Conservation (phyloP, 2,888 invertebrate genomes). For the Dermolepida albohirtum region DNA sequence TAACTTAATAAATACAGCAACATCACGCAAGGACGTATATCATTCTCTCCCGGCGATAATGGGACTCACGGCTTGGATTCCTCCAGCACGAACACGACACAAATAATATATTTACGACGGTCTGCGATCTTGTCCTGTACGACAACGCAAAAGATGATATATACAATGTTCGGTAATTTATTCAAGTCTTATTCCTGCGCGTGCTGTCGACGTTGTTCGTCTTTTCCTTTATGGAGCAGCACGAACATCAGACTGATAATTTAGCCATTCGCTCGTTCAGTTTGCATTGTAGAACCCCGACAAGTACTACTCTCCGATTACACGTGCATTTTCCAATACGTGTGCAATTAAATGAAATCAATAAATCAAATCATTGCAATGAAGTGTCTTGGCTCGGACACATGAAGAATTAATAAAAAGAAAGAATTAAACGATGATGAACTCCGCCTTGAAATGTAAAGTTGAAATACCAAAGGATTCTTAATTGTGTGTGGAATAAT, state of each 20-base stretch:
- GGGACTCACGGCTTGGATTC: background rate
- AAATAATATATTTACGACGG: conserved; percentile 10
- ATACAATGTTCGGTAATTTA: conserved; percentile 27
- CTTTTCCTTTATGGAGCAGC: conserved; percentile 5
- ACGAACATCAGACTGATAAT: conserved; percentile 14
- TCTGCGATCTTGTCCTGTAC: conserved; percentile 4
- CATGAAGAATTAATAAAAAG: conserved; percentile 15
- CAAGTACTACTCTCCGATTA: conserved; percentile 9
- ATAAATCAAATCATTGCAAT: conserved; percentile 26
- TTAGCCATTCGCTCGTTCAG: conserved; percentile 14
- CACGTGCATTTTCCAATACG: conserved; percentile 8
- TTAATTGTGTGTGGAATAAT: too few species aligned
- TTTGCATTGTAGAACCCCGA: conserved; percentile 3
- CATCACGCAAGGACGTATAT: conserved; percentile 8
- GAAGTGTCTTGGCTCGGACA: conserved; percentile 8
- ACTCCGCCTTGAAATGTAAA: too few species aligned
- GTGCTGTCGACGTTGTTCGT: conserved; percentile 14
- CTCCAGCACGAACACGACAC: background rate
- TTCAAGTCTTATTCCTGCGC: conserved; percentile 26
- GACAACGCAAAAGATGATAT: conserved; percentile 17
- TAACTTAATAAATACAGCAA: conserved; percentile 12
- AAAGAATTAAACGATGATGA: conserved; percentile 1
- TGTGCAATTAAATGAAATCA: conserved; percentile 18
- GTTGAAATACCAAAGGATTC: too few species aligned
- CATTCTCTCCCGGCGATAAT: conserved; percentile 8